A percentile compares a stretch with the other conserved stretches of the same genome.
phyloP scores from a whole-genome alignment of 2,888 invertebrate genomes.

The Aelia acuminata region DNA sequence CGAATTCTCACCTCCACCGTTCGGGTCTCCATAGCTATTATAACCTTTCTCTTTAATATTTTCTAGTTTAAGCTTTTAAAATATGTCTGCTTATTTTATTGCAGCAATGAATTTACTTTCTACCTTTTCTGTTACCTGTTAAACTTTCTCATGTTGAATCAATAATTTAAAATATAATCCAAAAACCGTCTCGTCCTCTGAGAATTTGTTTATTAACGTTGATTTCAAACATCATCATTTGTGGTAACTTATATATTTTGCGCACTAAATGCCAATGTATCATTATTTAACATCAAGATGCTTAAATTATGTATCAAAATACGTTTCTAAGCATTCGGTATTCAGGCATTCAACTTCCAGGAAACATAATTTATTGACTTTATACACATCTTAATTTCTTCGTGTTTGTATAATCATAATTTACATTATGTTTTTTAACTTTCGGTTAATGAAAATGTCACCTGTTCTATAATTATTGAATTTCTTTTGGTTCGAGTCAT shows the following conservation, averaged over 20 bases:
- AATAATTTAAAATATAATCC: no score
- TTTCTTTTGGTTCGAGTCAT: neutral
- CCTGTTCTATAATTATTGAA: neutral
- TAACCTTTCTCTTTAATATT: neutral
- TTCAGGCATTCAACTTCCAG: no score
- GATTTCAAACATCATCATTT: no score
- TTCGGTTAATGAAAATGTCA: neutral
- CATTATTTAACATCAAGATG: no score
- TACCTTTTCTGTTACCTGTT: neutral
- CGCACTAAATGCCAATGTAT: no score
- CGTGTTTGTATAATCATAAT: neutral
- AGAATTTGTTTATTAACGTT: no score
- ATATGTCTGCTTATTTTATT: neutral
- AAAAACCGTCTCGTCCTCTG: no score
- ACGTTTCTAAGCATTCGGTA: no score
- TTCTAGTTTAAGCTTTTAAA: neutral
- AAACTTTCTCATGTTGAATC: no score
- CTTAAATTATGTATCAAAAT: no score
- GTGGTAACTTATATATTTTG: no score
- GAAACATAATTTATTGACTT: no score
- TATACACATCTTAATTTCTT: neutral
- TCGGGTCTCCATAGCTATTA: constrained; percentile 10
- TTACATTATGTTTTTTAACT: neutral
- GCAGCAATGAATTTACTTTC: neutral
- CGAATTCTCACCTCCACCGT: constrained; percentile 22